A percentile compares a stretch with the other conserved stretches of the same genome.
Evolutionary conservation across 2,113 vertebrate genomes (phyloP).

Genomic region (Taxidea taxus): DNA sequence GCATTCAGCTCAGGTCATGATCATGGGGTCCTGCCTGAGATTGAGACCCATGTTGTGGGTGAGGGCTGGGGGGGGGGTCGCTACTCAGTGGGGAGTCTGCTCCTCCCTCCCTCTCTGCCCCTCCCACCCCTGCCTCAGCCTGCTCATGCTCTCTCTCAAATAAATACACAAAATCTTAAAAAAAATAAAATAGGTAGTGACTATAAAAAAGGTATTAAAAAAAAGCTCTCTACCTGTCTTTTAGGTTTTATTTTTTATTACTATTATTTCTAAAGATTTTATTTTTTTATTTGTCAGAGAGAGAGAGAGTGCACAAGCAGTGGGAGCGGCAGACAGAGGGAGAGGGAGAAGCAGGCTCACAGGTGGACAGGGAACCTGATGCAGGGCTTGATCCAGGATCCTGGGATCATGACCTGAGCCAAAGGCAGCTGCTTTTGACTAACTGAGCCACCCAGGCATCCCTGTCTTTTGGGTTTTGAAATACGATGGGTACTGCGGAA

Average conservation of each 20-base stretch:
- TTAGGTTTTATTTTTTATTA: not conserved
- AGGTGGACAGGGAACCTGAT: no score
- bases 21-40: not conserved
- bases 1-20: not conserved
- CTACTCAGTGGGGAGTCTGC: not conserved
- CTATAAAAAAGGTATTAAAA: not conserved
- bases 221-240: not conserved
- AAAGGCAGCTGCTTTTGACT: no score
- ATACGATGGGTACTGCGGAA: not conserved
- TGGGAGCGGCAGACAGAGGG: no score
- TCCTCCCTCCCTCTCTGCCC: not conserved
- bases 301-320: no score
- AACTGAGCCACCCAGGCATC: no score
- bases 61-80: no score
- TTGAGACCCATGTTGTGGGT: no score
- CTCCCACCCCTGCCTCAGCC: not conserved
- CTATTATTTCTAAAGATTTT: no score
- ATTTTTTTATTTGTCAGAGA: no score
- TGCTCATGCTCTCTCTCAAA: not conserved
- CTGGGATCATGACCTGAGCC: no score
- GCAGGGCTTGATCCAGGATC: no score
- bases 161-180: not conserved
- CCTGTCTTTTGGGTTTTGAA: not conserved
- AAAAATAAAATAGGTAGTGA: not conserved
- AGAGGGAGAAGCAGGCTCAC: no score